Base-by-base conservation (phyloP, 2,113 vertebrate genomes). In the Catharus fuscescens region DNA sequence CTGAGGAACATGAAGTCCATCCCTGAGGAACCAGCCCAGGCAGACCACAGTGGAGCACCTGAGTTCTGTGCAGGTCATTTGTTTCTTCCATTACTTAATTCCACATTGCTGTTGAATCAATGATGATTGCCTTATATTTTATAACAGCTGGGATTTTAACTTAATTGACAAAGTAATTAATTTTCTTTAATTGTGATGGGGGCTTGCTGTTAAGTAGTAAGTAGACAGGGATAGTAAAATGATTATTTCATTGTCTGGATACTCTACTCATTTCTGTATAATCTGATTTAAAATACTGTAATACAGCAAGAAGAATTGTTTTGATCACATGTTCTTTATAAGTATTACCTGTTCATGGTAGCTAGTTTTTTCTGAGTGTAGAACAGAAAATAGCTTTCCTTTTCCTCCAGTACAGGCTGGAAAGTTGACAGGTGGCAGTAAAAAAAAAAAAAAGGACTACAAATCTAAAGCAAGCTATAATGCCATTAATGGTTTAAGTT, bases 11-110 rank as follows among this genome's bases (percentile, higher is more conserved):
- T 94, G 96, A 98, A 96, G 80, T 90, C 96, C 56, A 97, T 97
- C 90, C 97, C 89, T 0, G 97, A 97, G 93, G 97, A 97, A 56
- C 91, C 82, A 1, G 71, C 93, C 53, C 97, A 93, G 80, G 50
- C 88, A 67, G 95, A 83, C 36, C 80, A 91, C 48, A 66, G 77
- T 14, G 94, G 97, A 96, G 86, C 86, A 82, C 61, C 93, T 69
- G 94, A 94, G 60, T 95, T 96, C 95, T 95, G 90, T 90, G 85
- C 97, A 97, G 97, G 97, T 97, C 92, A 84, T 86, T 96, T 8
- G 2, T 73, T 86, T 92, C 88, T 93, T 93, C 36, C 62, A 57
- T 93, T 94, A 42, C 81, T 96, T 64, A 52, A 44, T 88, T 82
- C 70, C 14, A 10, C 1, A 2, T 62, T 73, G 89, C 12, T 3